Base-by-base conservation (phyloP, 2,797 vertebrate species). In the Muraenolepis orangiensis region DNA sequence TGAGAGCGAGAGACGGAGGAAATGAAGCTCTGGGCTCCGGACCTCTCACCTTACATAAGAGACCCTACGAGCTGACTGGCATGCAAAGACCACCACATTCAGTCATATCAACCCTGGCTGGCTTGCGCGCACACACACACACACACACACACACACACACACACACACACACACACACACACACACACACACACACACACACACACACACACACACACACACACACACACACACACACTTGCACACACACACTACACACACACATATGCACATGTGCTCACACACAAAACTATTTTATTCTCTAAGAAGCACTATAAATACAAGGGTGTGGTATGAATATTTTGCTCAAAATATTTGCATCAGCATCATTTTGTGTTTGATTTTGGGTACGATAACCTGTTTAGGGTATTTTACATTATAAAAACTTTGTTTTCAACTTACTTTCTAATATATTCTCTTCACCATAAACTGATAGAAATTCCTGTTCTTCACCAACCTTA, bases 1-100 rank as follows among this genome's bases (percentile, higher is more conserved):
- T 76, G 74, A 90, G 84, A 88, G 84, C 88, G 90, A 88, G 86
- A 86, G 83, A n/a, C n/a, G 77, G 88, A 93, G 93, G 95, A 94
- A 94, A 93, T 93, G 76, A 93, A 92, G 90, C 91, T 84, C 88
- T 89, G 78, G 81, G 78, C 84, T 80, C 76, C 83, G 73, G 70
- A 26, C 75, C 74, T 88, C 89, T 93, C 88, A 76, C 42, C 28
- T 93, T 91, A 83, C 91, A 84, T 68, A 83, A 87, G 86, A 84
- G 77, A n/a, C 73, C 69, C 76, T 34, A 75, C 11, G 20, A 72
- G 66, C 51, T 77, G 61, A 74, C 74, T 83, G 81, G 74, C 83
- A 81, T 76, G 72, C 32, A 76, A 72, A 78, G 90, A 80, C 80
- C 82, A 78, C 46, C 76, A 69, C 75, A 74, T 75, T 73, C 46